Evolutionary conservation across 2,113 vertebrate genomes (phyloP).

Genomic region (Paracanthobrama guichenoti): DNA sequence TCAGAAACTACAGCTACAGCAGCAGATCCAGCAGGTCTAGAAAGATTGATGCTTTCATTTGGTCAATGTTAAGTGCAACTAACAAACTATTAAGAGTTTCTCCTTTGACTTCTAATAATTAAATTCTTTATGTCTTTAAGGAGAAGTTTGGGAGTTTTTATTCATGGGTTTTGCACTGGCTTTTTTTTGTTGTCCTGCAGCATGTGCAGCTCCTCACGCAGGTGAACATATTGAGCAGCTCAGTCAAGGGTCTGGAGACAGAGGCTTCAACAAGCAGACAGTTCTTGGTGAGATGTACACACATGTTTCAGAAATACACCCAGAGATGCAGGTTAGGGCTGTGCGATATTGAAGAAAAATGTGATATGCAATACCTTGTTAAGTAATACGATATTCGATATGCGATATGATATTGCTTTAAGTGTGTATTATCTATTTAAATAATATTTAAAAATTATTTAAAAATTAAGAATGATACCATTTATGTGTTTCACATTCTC

Average conservation of each 20-base stretch:
- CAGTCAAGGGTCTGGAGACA: slow-evolving; percentile 75
- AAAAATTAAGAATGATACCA: too few species aligned
- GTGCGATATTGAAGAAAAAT: too few species aligned
- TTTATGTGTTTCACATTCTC: too few species aligned
- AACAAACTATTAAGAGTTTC: neutral
- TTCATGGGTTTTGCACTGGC: neutral
- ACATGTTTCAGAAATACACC: neutral
- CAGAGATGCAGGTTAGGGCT: neutral
- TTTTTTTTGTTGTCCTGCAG: slow-evolving; percentile 65
- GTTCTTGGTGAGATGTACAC: slow-evolving; percentile 82
- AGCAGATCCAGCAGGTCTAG: slow-evolving; percentile 90
- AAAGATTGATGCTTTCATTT: neutral
- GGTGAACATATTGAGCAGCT: slow-evolving; percentile 82
- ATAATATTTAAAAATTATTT: too few species aligned
- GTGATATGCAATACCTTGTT: too few species aligned
- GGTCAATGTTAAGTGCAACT: neutral
- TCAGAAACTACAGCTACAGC: slow-evolving; percentile 81
- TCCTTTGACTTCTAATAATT: neutral
- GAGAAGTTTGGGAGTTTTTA: neutral
- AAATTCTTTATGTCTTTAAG: neutral
- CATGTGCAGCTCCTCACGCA: slow-evolving; percentile 92
- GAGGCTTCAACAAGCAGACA: slow-evolving; percentile 82
- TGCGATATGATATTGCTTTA: too few species aligned
- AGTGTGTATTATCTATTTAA: too few species aligned
- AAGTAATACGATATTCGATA: too few species aligned